Evolutionary conservation across 2,113 vertebrate species (phyloP), one percentile per base, ranked within the genome.

Genomic region (Puffinus mauretanicus): DNA sequence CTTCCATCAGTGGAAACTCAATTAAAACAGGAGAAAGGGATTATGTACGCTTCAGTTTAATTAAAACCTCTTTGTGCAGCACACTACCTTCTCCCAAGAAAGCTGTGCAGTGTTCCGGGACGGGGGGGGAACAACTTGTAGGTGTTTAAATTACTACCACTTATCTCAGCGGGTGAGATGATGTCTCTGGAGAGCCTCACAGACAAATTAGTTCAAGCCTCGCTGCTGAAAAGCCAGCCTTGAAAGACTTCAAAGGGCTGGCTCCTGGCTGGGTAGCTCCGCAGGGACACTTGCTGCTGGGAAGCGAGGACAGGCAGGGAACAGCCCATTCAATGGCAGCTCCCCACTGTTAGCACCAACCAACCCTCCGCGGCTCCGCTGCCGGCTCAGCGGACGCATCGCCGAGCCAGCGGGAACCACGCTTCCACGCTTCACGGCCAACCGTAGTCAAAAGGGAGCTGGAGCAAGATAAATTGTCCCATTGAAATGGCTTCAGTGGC

Each of bases 361-460:
- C 75, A 27, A 24, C 70, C 46, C 54, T 58, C 42, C 0, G 1
- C 25, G 1, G 49, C 49, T 55, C n/a, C 9, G 87, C 70, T 25
- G 27, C 55, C 10, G 30, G 47, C 46, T 40, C 30, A 1, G 25
- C 14, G 6, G 49, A 26, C 7, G 0, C 32, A 24, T 2, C 2
- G 49, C 42, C 9, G 12, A 57, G 62, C 81, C 47, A 17, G n/a
- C 7, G 1, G 54, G 61, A 80, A 20, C 40, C 61, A 38, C 2
- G 8, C 44, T 90, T 52, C 57, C 69, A 27, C 9, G 1, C 55
- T 16, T 19, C 62, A 30, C 0, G 2, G 40, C 46, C 38, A 93
- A 11, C 16, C 7, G 0, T 30, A 38, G 47, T 30, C 40, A 46
- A 62, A 78, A 66, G 47, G 52, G 54, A 82, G 65, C 54, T 51